Evolutionary conservation across 2,888 invertebrate genomes (phyloP).

Genomic region (Caenorhabditis sp.): DNA sequence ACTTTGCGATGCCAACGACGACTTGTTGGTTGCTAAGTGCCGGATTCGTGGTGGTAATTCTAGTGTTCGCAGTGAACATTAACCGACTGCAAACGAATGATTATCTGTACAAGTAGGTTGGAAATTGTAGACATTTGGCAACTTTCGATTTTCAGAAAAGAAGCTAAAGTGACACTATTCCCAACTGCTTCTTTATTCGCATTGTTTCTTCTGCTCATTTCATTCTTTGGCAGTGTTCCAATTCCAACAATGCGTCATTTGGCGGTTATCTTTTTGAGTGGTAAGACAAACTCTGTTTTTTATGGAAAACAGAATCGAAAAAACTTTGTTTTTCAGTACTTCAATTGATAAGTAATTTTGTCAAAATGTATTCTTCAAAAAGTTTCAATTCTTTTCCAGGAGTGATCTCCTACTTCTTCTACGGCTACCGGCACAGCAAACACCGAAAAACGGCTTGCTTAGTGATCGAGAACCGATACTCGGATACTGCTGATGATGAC

Average conservation of each 20-base stretch:
- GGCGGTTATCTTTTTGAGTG: not conserved
- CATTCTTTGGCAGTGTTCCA: conserved; percentile 48
- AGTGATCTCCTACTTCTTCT: conserved; percentile 38
- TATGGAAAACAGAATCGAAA: too few species aligned
- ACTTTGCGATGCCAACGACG: conserved; percentile 29
- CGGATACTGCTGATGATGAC: conserved; percentile 49
- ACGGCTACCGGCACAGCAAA: conserved; percentile 51
- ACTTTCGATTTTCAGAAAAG: conserved; percentile 62
- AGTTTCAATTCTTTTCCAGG: conserved; percentile 33
- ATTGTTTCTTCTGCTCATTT: conserved; percentile 36
- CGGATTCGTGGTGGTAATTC: conserved; percentile 12
- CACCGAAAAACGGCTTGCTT: conserved; percentile 53
- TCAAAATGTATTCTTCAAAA: too few species aligned
- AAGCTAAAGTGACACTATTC: conserved; percentile 59
- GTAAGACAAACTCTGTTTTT: conserved; percentile 6
- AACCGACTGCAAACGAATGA: conserved; percentile 60
- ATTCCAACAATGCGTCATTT: conserved; percentile 35
- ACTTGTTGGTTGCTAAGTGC: conserved; percentile 41
- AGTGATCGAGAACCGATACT: conserved; percentile 54
- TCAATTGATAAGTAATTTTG: too few species aligned
- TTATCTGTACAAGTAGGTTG: conserved; percentile 56
- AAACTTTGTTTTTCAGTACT: too few species aligned
- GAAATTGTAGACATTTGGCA: too few species aligned
- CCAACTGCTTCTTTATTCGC: conserved; percentile 53
- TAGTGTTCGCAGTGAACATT: conserved; percentile 34